Evolutionary conservation across 2,797 vertebrate species (phyloP).

Genomic region (Sphaeramia orbicularis): DNA sequence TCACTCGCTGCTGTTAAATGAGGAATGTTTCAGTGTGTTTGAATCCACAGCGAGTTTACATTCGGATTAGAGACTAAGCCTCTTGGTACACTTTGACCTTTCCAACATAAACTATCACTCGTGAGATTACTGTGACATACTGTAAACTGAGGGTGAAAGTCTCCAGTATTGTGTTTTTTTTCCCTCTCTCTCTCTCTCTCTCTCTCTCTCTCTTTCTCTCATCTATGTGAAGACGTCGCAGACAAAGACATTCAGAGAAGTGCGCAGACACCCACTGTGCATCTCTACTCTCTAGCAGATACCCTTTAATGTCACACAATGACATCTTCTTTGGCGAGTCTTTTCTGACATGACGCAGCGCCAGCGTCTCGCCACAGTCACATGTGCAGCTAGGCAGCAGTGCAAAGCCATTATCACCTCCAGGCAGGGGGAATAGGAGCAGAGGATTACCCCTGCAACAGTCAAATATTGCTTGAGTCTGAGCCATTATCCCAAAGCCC

Average conservation of each 20-base stretch:
- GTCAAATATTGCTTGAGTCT: constrained; percentile 72
- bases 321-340: too few relatives aligned
- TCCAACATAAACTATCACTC: background rate
- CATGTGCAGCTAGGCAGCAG: constrained; percentile 34
- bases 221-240: background rate
- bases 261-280: too few relatives aligned
- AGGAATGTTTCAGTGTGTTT: background rate
- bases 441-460: constrained; percentile 73
- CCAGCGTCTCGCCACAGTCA: constrained; percentile 45
- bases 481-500: constrained; percentile 73
- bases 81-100: constrained; percentile 49
- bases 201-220: background rate
- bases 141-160: constrained; percentile 20
- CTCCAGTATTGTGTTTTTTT: constrained; percentile 5
- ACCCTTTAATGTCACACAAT: too few relatives aligned
- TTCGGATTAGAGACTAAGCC: constrained; percentile 31
- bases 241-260: background rate
- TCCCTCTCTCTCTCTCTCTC: too few relatives aligned
- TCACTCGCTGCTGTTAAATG: constrained; percentile 30
- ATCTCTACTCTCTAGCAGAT: too few relatives aligned
- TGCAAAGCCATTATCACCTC: constrained; percentile 75
- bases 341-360: constrained; percentile 3
- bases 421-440: constrained; percentile 58
- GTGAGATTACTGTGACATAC: constrained; percentile 23
- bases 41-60: constrained; percentile 16